Base-by-base conservation (phyloP, 1,140 invertebrate species). In the Nasonia vitripennis region DNA sequence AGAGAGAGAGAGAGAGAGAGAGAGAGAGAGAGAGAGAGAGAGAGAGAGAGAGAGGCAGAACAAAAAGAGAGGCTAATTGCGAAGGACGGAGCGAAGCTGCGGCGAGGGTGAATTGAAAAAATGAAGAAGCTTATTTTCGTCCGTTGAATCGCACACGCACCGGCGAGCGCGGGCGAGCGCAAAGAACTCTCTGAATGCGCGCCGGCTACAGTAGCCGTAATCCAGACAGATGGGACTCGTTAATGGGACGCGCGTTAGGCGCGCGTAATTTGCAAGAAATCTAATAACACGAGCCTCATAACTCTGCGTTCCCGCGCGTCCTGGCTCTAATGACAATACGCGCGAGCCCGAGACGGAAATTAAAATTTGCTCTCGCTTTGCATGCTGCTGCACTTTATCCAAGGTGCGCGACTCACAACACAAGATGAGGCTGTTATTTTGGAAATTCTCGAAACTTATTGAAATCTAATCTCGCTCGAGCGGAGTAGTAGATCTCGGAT, bases 221-320 rank as follows among this genome's bases (percentile, higher is more conserved):
- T 91, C 89, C 88, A 91, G 89, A 91, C 90, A 90, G 90, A 91
- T 91, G 89, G 89, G 89, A 91, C 88, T 90, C 88, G 90, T 90
- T 91, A 91, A 91, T 91, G 89, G 89, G 89, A 90, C 86, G 89
- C 88, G 90, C 89, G 90, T 86, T 81, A 81, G 86, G 78, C 82
- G 86, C 82, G 73, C 87, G 88, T 90, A 91, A 91, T 91, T 91
- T 91, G 90, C 88, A 90, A 91, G 89, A 91, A 91, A 91, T 91
- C 88, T 91, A 91, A 91, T 91, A 90, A 91, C 88, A 88, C 86
- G 83, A 87, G 86, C 80, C 81, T 88, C 89, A 88, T 89, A 89
- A 90, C 87, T 90, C 89, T 81, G 55, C 79, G 87, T 87, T 81
- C 87, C 82, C 80, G 87, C 87, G 86, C 87, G 87, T 89, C 86